phyloP scores from a whole-genome alignment of 1,140 invertebrate genomes.

The Brevipalpus yothersi region DNA sequence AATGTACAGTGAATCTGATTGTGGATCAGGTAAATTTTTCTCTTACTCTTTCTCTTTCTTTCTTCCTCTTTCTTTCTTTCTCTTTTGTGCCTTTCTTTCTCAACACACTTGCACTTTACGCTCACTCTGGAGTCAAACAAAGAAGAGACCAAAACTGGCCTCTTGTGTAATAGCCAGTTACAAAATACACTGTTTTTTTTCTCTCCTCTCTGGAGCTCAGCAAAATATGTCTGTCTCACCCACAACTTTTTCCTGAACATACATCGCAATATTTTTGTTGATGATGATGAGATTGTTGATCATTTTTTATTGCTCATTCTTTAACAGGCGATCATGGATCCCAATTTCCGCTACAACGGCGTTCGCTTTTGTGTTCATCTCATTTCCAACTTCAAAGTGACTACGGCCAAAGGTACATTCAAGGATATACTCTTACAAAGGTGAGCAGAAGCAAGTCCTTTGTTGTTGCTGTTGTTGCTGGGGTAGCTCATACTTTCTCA shows the following conservation, averaged over 20 bases:
- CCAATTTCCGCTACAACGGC: constrained; percentile 37
- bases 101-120: neutral
- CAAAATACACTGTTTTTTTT: too few relatives aligned
- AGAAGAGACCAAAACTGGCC: too few relatives aligned
- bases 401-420: constrained; percentile 20
- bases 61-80: neutral
- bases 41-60: neutral
- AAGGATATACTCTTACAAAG: constrained; percentile 20
- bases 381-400: constrained; percentile 20
- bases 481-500: too few relatives aligned
- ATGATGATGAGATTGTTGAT: neutral
- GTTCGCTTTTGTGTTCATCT: constrained; percentile 33
- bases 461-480: too few relatives aligned
- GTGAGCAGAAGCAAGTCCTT: constrained; percentile 11
- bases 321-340: constrained; percentile 30
- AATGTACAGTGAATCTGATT: constrained; percentile 7
- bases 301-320: neutral
- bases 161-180: too few relatives aligned
- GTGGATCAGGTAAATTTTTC: constrained; percentile 8
- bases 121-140: too few relatives aligned
- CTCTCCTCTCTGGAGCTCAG: too few relatives aligned
- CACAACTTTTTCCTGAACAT: too few relatives aligned
- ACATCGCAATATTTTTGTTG: neutral
- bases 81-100: neutral
- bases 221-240: too few relatives aligned